Evolutionary conservation across 35 echinoderm and acorn worm species (phyloP), one percentile per base, ranked within the genome.

Genomic region (Ophiothrix spiculata): DNA sequence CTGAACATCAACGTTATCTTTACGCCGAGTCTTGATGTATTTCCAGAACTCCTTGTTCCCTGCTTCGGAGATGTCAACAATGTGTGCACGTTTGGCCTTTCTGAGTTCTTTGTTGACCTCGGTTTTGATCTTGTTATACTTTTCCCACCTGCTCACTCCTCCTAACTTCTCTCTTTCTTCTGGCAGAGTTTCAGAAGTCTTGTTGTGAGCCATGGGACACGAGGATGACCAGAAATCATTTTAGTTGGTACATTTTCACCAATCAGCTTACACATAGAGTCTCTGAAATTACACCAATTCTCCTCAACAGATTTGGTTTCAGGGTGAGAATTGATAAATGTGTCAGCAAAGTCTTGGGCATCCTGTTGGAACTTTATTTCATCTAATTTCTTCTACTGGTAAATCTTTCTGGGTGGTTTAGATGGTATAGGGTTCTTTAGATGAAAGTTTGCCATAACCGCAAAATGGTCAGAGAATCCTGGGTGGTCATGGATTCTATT

Each of bases 21-120:
- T 69, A 25, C 23, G 60, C 2, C 60, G 60, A 25, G 60, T 69
- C 60, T 69, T 69, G 8, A 15, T 69, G 60, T 69, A 69, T n/a
- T 69, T 69, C 60, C 60, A 69, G 17, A 69, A 69, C 29, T 69
- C 60, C 29, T 69, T 69, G 60, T 69, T 69, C 29, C 60, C 60
- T 69, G 60, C 60, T 69, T 69, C 60, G 29, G 60, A 69, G 29
- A 69, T 69, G 23, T 69, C 60, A 12, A 25, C 60, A 25, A 69
- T 69, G 23, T 69, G 60, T n/a, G 60, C 60, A 69, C 60, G 60
- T 25, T 69, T 69, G 60, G 60, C 60, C 23, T 69, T 69, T 25
- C 60, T 69, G 4, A 69, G 25, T 69, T 69, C 60, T 15, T 69
- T 28, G 23, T 6, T 69, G n/a, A n/a, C n/a, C n/a, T n/a, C n/a